Evolutionary conservation across 1,140 invertebrate species (phyloP), one percentile per base, ranked within the genome.

Genomic region (Holotrichia oblita): DNA sequence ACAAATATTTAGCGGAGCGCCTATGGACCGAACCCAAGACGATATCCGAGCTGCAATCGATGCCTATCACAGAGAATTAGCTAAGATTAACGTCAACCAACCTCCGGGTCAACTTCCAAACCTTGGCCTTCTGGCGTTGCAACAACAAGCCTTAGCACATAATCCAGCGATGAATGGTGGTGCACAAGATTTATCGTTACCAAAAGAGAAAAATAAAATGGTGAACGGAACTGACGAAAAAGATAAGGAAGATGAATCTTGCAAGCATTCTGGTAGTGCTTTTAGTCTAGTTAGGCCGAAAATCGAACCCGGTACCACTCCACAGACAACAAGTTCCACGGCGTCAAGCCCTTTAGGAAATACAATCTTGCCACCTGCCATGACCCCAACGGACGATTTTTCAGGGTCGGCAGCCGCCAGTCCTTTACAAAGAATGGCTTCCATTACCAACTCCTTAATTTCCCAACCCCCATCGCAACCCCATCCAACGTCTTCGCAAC

Each of bases 361-460:
- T 85, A 92, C 93, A 6, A 95, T 95, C 82, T 87, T 96, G 81
- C 95, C 94, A 73, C 94, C 94, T 0, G 59, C 59, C n/a, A 92
- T 94, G 85, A 93, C 92, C 44, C 91, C 92, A 0, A 92, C 89
- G 73, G 94, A 95, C 81, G 95, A 96, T 85, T 94, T 95, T 81
- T 91, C 91, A 7, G 90, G 90, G 78, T 91, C 92, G 1, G 93
- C 94, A 2, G 94, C 94, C 0, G 95, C 95, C 2, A 98, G 96
- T 85, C 97, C 98, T 0, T 89, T 99, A 14, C 97, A 99, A 86
- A 89, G 97, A 82, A 99, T 99, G 97, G 97, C 98, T 74, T 98
- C 96, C 77, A 99, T 99, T 80, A 99, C 97, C 27, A 99, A 99
- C 85, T 97, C 97, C 77, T 89, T 98, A 80, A 97, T 98, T 83